Evolutionary conservation across 2,113 vertebrate genomes (phyloP), one percentile per base, ranked within the genome.

Genomic region (Cettia cetti): DNA sequence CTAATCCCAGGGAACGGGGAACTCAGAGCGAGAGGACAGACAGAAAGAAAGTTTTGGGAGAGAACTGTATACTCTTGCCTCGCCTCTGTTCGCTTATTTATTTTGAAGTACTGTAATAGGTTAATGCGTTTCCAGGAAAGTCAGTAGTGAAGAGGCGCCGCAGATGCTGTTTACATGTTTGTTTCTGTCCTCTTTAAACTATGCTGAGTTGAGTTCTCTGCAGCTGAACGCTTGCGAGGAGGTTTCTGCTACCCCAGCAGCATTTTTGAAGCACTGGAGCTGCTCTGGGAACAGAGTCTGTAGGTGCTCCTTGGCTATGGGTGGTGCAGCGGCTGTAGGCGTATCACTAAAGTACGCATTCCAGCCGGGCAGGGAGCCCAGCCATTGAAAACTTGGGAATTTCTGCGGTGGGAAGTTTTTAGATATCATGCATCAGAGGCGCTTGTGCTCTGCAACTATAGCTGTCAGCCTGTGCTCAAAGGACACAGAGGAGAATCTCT

Each of bases 11-110:
- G 86, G 64, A 71, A 8, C 6, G 15, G 39, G n/a, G 11, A 74
- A 47, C 64, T 90, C 42, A 0, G 56, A 11, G 18, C 31, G 86
- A 69, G 57, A 82, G 64, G 44, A 86, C 60, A n/a, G 31, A 57
- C 89, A 24, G 70, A 33, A 61, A 78, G 80, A 94, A 97, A 95
- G 81, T 97, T 97, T 83, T 4, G 23, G 50, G 86, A 72, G 86
- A 78, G 39, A 68, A 31, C 44, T 28, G 27, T 39, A 5, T 45
- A 10, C 30, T 92, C 52, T 14, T 20, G 61, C 59, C 21, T 84
- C 45, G 42, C 37, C 11, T 70, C 63, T 4, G 44, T 30, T 33
- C 31, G 37, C 31, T 3, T 44, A 7, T 15, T 88, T 82, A 15
- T 84, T 85, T 47, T 40, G 11, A 79, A 84, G 69, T 33, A 5